These are phyloP conservation scores for Ornithoptera priamus DNA, from an alignment of 2,888 invertebrate species.

Conservation along the genomic window DNA sequence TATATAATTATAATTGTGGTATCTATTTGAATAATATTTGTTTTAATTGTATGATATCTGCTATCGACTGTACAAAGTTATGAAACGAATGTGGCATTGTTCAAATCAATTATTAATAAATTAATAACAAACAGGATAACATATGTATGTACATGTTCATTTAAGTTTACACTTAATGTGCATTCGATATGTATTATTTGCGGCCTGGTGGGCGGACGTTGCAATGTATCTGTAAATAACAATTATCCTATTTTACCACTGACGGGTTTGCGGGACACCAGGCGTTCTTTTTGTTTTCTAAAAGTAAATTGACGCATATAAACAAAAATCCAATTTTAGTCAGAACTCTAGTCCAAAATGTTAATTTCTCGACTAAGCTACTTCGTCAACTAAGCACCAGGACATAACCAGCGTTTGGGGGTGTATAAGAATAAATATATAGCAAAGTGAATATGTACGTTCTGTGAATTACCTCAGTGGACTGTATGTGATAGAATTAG, in stretches of 20 bases:
- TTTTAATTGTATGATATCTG: not conserved
- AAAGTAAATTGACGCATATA: constrained; percentile 46
- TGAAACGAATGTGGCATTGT: not conserved
- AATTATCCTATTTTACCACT: constrained; percentile 33
- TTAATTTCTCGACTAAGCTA: constrained; percentile 60
- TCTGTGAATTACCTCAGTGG: constrained; percentile 75
- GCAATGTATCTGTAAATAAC: constrained; percentile 29
- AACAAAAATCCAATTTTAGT: constrained; percentile 64
- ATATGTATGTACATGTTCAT: constrained; percentile 14
- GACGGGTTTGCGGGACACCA: constrained; percentile 29
- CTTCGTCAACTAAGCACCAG: constrained; percentile 54
- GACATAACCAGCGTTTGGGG: constrained; percentile 48
- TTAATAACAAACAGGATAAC: constrained; percentile 10
- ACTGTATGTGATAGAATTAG: constrained; percentile 78
- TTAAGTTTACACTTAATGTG: constrained; percentile 18
- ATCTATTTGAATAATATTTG: not conserved
- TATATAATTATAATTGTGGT: not conserved
- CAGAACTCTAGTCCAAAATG: constrained; percentile 75
- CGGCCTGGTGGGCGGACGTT: constrained; percentile 16
- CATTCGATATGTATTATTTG: constrained; percentile 17
- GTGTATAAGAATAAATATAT: constrained; percentile 35
- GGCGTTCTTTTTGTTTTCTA: constrained; percentile 23
- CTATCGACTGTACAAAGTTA: not conserved
- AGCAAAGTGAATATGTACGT: constrained; percentile 49
- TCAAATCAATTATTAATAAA: not conserved